Evolutionary conservation across 2,797 vertebrate species (phyloP), one percentile per base, ranked within the genome.

Genomic region (Philypnodon macrostomus): DNA sequence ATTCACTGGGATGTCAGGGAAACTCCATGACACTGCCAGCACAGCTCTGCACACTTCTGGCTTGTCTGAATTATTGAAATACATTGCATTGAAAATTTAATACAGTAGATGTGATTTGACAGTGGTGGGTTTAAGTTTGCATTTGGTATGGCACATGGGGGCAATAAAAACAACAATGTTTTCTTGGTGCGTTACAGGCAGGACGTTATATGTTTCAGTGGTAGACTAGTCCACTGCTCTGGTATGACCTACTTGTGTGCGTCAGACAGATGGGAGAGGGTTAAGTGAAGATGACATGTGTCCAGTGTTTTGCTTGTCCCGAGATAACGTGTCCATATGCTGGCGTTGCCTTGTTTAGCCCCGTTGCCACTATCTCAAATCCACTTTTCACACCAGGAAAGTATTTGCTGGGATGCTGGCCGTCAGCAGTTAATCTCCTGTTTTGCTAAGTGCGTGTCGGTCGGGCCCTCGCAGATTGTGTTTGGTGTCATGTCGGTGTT

Each of bases 201-300:
- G 29, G 17, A n/a, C n/a, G 19, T 16, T 10, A n/a, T n/a, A n/a
- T 30, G 31, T 67, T 64, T 30, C 1, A 16, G 30, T 31, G 12
- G 7, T 8, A 49, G 53, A 47, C 58, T 52, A 53, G 47, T 62
- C 46, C 54, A 36, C 51, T 48, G 61, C 45, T 9, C 34, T 21
- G 34, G 14, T 4, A 6, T 75, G 78, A 70, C 67, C 76, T 45
- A 58, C 47, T 67, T 77, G 63, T 37, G 18, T 67, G 41, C 32
- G 58, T 59, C 57, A 35, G 63, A 72, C 77, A 83, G 78, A 85
- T 75, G 75, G 73, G 57, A 68, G 63, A 65, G 74, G 73, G 75
- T 87, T 85, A 66, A 85, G 75, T 77, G 75, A 73, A 80, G 75
- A 27, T 80, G 80, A 85, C 79, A 74, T 73, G 72, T 62, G 80